Evolutionary conservation across 2,113 vertebrate species (phyloP).

Genomic region (Athene cunicularia): DNA sequence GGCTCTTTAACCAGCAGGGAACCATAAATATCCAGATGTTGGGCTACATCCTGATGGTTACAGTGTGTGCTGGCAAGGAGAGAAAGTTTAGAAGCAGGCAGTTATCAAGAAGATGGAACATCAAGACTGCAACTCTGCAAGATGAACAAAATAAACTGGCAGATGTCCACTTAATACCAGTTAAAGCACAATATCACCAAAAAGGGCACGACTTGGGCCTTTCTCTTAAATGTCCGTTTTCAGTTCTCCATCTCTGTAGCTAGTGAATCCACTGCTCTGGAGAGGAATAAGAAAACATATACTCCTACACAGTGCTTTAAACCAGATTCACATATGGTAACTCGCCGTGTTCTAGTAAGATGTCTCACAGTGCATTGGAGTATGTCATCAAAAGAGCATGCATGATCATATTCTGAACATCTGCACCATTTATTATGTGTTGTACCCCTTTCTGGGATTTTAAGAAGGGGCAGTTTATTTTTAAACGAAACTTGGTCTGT

Average conservation of each 20-base stretch:
- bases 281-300: neutral
- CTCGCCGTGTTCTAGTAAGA: neutral
- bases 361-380: neutral
- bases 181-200: neutral
- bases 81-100: neutral
- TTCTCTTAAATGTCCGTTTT: neutral
- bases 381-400: neutral
- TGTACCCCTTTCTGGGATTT: neutral
- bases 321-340: constrained; percentile 10
- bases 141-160: neutral
- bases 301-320: neutral
- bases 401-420: neutral
- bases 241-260: neutral
- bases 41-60: constrained; percentile 32
- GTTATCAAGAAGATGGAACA: neutral
- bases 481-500: neutral
- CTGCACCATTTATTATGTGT: neutral
- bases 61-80: constrained; percentile 32
- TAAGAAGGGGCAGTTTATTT: neutral
- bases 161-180: neutral
- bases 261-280: neutral
- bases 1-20: constrained; percentile 41
- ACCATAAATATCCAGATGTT: constrained; percentile 43
- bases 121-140: neutral
- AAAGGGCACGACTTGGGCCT: neutral